Base-by-base conservation (phyloP, 2,888 invertebrate species). In the Sarcophaga rosellei region DNA sequence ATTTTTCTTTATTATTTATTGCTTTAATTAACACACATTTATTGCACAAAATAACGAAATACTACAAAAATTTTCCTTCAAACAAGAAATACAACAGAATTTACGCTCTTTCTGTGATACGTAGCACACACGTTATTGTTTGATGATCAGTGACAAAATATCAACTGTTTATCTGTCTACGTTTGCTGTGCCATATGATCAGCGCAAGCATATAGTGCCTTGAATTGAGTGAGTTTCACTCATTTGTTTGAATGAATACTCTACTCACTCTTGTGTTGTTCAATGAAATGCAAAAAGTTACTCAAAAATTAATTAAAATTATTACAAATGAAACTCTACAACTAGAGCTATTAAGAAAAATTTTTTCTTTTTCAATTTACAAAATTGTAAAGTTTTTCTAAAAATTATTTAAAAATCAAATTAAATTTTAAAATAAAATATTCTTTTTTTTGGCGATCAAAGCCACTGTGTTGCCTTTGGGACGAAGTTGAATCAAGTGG, bases 401-500 rank as follows among this genome's bases (percentile, higher is more conserved):
- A 35, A 35, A 35, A 35, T 35, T 35, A 35, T 35, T 35, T 6
- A 35, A 6, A 35, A 35, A 35, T 35, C 2, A 4, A 47, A 47
- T 4, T 15, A 15, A 53, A 35, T 53, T 53, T 47, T 53, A 53
- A 53, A 53, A 12, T 15, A 17, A 53, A 15, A 53, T 17, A 53
- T 53, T 15, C 4, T 12, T 15, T 53, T 53, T 53, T 17, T 4
- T 53, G 53, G 1, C 17, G 0, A 1, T 3, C 1, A 12, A 53
- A 15, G 53, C 12, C 17, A 53, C 53, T 53, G 53, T 15, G 53
- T 53, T 53, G 53, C 17, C 12, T 53, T 15, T 3, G 17, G 17
- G 5, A 53, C 53, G 5, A 4, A 15, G 0, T 15, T 0, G 0
- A 4, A 53, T 17, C 53, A 17, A 15, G 15, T 80, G 93, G 93